phyloP scores from a whole-genome alignment of 2,113 vertebrate genomes.

The Leuciscus idus region DNA sequence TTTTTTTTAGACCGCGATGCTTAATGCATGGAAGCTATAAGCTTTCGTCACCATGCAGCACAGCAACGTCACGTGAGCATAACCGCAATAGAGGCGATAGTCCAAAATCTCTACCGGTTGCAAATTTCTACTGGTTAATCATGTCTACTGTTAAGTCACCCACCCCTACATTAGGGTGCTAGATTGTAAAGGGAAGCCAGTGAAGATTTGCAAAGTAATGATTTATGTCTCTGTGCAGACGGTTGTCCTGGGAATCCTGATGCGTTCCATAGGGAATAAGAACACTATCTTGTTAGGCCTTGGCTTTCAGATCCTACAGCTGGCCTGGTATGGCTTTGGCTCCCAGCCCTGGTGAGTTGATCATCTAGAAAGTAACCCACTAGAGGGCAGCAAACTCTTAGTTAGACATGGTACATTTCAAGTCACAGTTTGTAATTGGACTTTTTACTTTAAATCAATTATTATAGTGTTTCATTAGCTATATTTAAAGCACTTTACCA shows the following conservation, averaged over 20 bases:
- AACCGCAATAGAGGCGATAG: too few species aligned
- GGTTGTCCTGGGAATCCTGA: conserved; percentile 86
- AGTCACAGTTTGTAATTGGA: neutral
- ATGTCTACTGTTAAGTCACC: too few species aligned
- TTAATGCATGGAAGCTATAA: too few species aligned
- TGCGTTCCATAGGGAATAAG: conserved; percentile 92
- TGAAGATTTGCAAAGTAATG: conserved; percentile 27
- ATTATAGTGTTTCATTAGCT: neutral
- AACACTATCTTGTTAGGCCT: conserved; percentile 90
- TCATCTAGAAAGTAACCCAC: neutral
- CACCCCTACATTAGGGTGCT: neutral
- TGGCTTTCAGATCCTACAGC: conserved; percentile 91
- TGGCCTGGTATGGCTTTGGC: conserved; percentile 91
- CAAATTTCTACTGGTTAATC: too few species aligned
- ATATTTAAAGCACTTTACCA: neutral
- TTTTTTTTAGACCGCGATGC: too few species aligned
- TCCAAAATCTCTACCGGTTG: too few species aligned
- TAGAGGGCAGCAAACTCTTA: conserved; percentile 28
- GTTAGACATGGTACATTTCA: neutral
- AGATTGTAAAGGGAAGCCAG: conserved; percentile 28
- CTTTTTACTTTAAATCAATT: neutral
- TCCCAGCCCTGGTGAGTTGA: conserved; percentile 90
- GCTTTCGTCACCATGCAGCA: too few species aligned
- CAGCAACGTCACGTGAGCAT: too few species aligned
- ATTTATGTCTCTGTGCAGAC: conserved; percentile 75